phyloP scores from a whole-genome alignment of 2,113 vertebrate genomes.

The Nyctereutes procyonoides region DNA sequence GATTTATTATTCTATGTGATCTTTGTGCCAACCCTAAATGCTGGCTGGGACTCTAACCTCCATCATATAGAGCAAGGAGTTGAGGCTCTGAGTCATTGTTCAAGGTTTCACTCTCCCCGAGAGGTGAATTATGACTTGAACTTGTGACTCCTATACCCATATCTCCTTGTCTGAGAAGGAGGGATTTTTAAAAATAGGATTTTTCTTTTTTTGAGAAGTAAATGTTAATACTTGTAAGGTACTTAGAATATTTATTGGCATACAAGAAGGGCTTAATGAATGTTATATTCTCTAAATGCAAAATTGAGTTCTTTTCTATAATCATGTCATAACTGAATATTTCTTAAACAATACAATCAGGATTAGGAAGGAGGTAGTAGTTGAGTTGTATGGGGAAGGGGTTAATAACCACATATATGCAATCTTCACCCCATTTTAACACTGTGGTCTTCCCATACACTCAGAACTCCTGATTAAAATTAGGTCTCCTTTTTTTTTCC shows the following conservation, averaged over 20 bases:
- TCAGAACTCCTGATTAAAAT: neutral
- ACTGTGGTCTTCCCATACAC: too few relatives aligned
- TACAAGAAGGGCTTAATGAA: neutral
- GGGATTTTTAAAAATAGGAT: neutral
- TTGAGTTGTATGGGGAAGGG: neutral
- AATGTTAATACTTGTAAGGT: neutral
- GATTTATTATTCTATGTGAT: neutral
- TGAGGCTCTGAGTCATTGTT: neutral
- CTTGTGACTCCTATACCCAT: neutral
- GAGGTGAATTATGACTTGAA: neutral
- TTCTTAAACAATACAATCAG: neutral
- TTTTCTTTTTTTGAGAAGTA: neutral
- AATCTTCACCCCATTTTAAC: neutral
- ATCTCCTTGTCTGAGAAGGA: neutral
- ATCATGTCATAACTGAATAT: neutral
- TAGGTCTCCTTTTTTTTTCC: neutral
- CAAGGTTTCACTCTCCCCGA: neutral
- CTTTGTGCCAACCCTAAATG: neutral
- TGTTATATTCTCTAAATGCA: neutral
- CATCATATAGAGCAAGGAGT: neutral
- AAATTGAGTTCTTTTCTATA: neutral
- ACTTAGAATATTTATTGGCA: neutral
- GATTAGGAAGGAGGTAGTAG: neutral
- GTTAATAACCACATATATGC: neutral
- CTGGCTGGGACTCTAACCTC: neutral